Evolutionary conservation across 2,113 vertebrate species (phyloP).

Genomic region (Suncus etruscus): DNA sequence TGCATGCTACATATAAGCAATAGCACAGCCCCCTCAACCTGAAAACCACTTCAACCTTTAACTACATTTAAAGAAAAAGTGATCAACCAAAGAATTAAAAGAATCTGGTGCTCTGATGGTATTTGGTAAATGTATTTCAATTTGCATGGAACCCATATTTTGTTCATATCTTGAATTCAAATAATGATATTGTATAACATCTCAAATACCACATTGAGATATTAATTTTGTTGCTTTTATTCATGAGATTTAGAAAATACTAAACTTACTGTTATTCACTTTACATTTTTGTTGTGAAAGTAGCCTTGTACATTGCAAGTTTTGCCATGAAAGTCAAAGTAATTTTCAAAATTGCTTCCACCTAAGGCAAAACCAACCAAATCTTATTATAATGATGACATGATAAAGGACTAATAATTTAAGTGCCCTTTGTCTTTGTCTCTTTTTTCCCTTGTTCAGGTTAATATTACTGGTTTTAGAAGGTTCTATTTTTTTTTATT

Average conservation of each 20-base stretch:
- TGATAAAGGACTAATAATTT: constrained; percentile 46
- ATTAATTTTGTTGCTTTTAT: constrained; percentile 47
- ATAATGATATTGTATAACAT: constrained; percentile 7
- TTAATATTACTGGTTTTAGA: constrained; percentile 50
- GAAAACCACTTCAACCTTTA: no score
- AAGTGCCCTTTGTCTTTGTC: constrained; percentile 55
- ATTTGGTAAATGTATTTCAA: constrained; percentile 11
- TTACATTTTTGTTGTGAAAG: constrained; percentile 64
- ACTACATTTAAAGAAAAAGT: no score
- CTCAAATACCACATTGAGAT: background rate
- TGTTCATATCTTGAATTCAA: constrained; percentile 5
- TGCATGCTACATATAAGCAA: no score
- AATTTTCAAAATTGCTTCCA: constrained; percentile 41
- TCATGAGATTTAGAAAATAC: constrained; percentile 50
- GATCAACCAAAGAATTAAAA: background rate
- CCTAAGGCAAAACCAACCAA: constrained; percentile 47
- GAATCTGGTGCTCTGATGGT: background rate
- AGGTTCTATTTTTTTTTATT: constrained; percentile 34
- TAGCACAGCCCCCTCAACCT: no score
- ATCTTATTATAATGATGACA: constrained; percentile 35
- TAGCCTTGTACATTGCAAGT: constrained; percentile 59
- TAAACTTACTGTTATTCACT: constrained; percentile 42
- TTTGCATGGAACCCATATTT: background rate
- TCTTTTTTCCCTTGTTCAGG: background rate
- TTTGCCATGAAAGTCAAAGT: constrained; percentile 39